phyloP scores from a whole-genome alignment of 2,888 invertebrate genomes.

The Ochropacha duplaris region DNA sequence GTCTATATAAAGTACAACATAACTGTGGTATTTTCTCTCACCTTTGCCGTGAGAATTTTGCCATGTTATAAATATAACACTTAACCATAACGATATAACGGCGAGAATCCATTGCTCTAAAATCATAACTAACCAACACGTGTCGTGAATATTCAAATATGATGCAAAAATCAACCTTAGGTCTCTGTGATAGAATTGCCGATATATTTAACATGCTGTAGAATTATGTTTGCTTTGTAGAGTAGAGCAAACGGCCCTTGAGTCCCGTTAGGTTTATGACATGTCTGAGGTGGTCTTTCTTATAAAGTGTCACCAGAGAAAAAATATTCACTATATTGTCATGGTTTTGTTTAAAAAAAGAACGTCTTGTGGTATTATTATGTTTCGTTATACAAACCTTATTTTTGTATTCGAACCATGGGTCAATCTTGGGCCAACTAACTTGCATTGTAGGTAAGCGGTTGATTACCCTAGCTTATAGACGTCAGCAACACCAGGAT shows the following conservation, averaged over 20 bases:
- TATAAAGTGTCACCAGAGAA: not conserved
- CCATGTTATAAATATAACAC: not conserved
- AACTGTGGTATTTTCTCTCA: not conserved
- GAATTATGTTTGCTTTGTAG: not conserved
- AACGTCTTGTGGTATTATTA: not conserved
- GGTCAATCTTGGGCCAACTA: too few species aligned
- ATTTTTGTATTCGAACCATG: too few species aligned
- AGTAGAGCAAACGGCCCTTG: slow-evolving; percentile 1
- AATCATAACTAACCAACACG: not conserved
- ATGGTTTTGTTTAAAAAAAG: not conserved
- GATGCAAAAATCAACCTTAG: not conserved
- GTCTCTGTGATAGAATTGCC: not conserved
- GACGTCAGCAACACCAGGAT: too few species aligned
- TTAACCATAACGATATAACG: not conserved
- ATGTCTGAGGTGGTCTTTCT: not conserved
- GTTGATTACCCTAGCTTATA: too few species aligned
- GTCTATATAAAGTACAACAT: not conserved
- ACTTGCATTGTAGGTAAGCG: too few species aligned
- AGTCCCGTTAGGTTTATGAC: not conserved
- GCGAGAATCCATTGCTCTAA: not conserved
- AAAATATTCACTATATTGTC: not conserved
- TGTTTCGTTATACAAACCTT: too few species aligned
- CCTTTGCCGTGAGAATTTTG: not conserved
- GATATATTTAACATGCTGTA: not conserved
- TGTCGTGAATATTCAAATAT: not conserved